A percentile compares a stretch with the other conserved stretches of the same genome.
phyloP scores from a whole-genome alignment of 2,888 invertebrate species.

The Cremastinae sp. region DNA sequence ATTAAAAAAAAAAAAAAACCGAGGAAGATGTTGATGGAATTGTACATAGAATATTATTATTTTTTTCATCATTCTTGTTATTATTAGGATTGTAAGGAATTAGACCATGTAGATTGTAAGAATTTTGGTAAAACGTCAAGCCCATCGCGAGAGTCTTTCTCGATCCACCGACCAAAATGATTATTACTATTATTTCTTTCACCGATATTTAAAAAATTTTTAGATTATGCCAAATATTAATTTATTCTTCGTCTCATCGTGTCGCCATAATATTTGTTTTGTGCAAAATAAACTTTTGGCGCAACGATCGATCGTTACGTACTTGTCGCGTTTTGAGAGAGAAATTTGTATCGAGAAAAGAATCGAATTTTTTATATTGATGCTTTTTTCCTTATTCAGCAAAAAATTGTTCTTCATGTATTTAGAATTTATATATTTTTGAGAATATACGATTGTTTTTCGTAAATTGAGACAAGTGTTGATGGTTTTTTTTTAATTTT shows the following conservation, averaged over 20 bases:
- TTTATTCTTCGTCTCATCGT: constrained; percentile 21
- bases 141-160: constrained; percentile 37
- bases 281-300: no score
- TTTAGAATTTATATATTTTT: no score
- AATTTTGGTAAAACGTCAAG: constrained; percentile 26
- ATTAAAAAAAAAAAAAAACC: constrained; percentile 2
- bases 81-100: constrained; percentile 3
- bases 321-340: not conserved
- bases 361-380: no score
- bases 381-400: no score
- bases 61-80: not conserved
- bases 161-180: constrained; percentile 53
- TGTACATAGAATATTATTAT: constrained; percentile 28
- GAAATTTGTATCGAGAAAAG: not conserved
- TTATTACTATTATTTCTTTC: constrained; percentile 25
- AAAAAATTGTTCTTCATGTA: no score
- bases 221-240: constrained; percentile 54
- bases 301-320: not conserved
- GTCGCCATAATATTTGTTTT: constrained; percentile 8
- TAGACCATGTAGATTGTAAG: constrained; percentile 18
- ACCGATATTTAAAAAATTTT: no score
- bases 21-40: constrained; percentile 8
- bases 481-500: no score
- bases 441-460: not conserved
- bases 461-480: no score